Conservation (phyloP, 1,140 invertebrate species). For the Hycleus cichorii region DNA sequence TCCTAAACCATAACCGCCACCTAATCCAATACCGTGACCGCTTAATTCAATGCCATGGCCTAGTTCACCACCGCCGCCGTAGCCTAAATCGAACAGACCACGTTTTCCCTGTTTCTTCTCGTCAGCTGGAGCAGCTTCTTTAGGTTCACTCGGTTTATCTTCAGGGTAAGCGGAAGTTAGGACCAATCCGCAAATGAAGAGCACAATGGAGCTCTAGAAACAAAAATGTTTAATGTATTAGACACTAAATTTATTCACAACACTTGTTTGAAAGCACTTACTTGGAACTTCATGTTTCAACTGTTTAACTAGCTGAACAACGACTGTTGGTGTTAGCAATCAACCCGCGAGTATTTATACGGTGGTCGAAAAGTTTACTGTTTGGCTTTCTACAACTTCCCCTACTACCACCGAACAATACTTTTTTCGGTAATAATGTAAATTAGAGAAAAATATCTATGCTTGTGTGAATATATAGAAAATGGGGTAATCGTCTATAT, state of each 20-base stretch:
- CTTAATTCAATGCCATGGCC: not conserved
- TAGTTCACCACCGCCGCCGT: constrained; percentile 22
- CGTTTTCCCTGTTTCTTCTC: constrained; percentile 39
- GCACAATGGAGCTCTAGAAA: constrained; percentile 27
- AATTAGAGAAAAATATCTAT: too few species aligned
- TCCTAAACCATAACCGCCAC: constrained; percentile 2
- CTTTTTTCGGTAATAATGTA: not conserved
- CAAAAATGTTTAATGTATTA: constrained; percentile 6
- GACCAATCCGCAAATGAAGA: constrained; percentile 27
- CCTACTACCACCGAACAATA: constrained; percentile 2
- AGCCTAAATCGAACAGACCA: constrained; percentile 35
- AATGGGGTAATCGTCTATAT: not conserved
- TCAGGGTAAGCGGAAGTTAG: constrained; percentile 20
- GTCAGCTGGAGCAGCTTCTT: constrained; percentile 16
- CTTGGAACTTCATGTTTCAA: constrained; percentile 25
- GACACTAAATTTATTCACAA: too few species aligned
- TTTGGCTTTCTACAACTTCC: constrained; percentile 19
- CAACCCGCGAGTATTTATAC: constrained; percentile 21
- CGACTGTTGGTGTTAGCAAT: constrained; percentile 20
- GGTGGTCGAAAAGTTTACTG: constrained; percentile 9
- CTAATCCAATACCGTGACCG: not conserved
- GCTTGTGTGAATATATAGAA: too few species aligned
- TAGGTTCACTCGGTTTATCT: constrained; percentile 29
- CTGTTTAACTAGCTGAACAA: constrained; percentile 2
- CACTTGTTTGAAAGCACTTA: constrained; percentile 10